Percentiles rank a stretch among this genome's conserved stretches.
These are phyloP conservation scores for Connochaetes taurinus DNA, from an alignment of 2,113 vertebrate species.

Conservation along the genomic window DNA sequence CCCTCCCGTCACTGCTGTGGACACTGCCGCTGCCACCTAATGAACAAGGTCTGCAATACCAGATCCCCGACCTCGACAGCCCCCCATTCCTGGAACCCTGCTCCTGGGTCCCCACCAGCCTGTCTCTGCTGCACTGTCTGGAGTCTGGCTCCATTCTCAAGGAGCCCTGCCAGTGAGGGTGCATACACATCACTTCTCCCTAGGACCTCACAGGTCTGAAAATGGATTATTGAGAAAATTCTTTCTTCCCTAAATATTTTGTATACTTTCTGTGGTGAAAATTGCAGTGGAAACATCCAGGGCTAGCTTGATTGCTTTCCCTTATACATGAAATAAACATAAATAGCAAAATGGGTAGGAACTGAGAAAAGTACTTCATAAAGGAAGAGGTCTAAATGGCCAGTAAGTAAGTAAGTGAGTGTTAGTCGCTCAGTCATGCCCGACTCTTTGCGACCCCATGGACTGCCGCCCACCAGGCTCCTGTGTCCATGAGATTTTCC, in stretches of 20 bases:
- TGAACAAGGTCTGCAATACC: not conserved
- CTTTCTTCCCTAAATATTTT: not conserved
- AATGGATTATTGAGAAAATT: not conserved
- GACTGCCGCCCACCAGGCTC: too few species aligned
- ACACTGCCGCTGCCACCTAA: not conserved
- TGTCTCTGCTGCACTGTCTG: not conserved
- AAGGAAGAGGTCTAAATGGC: not conserved
- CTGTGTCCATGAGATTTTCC: too few species aligned
- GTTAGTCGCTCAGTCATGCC: too few species aligned
- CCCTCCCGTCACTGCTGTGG: not conserved
- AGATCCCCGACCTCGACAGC: not conserved
- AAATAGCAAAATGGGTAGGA: conserved; percentile 7
- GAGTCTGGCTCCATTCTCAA: not conserved
- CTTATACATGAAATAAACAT: not conserved
- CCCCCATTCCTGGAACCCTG: not conserved
- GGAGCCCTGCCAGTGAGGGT: not conserved
- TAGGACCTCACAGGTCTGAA: not conserved
- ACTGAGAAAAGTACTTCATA: not conserved
- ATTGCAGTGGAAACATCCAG: not conserved
- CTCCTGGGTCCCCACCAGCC: not conserved
- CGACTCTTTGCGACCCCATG: too few species aligned
- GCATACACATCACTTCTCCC: not conserved
- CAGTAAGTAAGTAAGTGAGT: not conserved
- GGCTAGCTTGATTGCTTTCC: not conserved
- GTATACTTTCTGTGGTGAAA: not conserved